phyloP scores from a whole-genome alignment of 1,140 invertebrate genomes.

The Listronotus bonariensis region DNA sequence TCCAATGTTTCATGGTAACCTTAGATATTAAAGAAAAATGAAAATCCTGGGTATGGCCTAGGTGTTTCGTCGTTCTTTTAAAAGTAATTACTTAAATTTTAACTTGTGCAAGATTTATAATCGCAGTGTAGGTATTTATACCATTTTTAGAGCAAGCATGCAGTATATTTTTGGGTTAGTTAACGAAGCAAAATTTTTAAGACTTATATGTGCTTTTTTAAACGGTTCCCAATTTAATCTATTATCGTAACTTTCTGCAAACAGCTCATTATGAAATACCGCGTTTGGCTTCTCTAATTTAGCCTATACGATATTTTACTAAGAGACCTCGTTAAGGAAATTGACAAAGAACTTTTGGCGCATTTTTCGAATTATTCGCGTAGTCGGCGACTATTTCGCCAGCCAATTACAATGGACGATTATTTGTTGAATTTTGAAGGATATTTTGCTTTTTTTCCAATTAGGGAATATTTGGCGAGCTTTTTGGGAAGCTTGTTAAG shows the following conservation, averaged over 20 bases:
- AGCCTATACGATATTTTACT: conserved; percentile 23
- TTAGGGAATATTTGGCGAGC: conserved; percentile 22
- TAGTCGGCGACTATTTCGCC: conserved; percentile 18
- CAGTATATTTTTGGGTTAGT: no score
- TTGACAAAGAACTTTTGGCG: conserved; percentile 16
- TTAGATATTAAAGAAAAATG: no score
- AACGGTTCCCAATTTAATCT: not conserved
- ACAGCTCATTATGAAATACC: conserved; percentile 22
- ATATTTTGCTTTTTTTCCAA: conserved; percentile 13
- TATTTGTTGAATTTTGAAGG: conserved; percentile 19
- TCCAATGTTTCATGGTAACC: no score
- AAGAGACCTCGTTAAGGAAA: conserved; percentile 23
- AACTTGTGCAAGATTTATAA: no score
- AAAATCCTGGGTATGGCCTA: no score
- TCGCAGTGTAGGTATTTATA: no score
- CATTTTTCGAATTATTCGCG: conserved; percentile 23
- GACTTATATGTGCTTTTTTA: not conserved
- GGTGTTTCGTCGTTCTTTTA: no score
- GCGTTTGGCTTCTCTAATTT: not conserved
- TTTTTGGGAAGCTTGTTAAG: conserved; percentile 11
- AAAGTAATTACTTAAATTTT: no score
- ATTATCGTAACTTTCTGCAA: conserved; percentile 7
- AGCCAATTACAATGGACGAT: conserved; percentile 25
- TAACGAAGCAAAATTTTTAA: no score
- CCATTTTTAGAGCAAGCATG: no score